These are phyloP conservation scores for Smittia sp. DNA, from an alignment of 2,888 invertebrate genomes.

Conservation along the genomic window DNA sequence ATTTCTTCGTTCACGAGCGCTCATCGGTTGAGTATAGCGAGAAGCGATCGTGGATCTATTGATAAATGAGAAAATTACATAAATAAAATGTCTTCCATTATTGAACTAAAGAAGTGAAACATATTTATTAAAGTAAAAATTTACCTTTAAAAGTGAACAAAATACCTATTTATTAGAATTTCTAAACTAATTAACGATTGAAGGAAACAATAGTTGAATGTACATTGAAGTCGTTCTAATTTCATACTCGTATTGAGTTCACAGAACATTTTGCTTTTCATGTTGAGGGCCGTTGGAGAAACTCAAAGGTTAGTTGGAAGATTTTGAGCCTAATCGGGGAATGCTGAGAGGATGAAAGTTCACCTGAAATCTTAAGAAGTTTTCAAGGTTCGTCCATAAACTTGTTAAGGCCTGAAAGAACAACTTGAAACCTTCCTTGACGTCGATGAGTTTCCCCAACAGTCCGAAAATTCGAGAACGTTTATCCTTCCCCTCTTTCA, in stretches of 20 bases:
- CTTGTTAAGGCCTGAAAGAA: no score
- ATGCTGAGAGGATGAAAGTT: no score
- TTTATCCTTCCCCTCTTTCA: neutral
- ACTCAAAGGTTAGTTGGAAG: neutral
- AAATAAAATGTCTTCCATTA: conserved; percentile 40
- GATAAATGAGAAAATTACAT: conserved; percentile 22
- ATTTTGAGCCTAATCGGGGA: no score
- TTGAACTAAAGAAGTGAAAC: conserved; percentile 27
- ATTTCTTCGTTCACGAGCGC: neutral
- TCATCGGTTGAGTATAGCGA: neutral
- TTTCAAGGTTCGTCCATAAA: no score
- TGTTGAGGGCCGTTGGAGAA: neutral
- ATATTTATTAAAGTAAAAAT: conserved; percentile 37
- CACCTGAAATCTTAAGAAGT: no score
- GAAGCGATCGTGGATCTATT: neutral
- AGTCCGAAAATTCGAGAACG: neutral
- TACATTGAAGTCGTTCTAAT: neutral
- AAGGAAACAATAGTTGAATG: neutral
- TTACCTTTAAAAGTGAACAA: conserved; percentile 37
- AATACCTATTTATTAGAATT: conserved; percentile 34
- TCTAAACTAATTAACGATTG: neutral
- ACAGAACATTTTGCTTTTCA: neutral
- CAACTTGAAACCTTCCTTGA: no score
- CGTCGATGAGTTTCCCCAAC: no score
- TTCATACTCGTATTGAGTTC: neutral